Evolutionary conservation across 1,140 invertebrate species (phyloP).

Genomic region (Elymnias hypermnestra): DNA sequence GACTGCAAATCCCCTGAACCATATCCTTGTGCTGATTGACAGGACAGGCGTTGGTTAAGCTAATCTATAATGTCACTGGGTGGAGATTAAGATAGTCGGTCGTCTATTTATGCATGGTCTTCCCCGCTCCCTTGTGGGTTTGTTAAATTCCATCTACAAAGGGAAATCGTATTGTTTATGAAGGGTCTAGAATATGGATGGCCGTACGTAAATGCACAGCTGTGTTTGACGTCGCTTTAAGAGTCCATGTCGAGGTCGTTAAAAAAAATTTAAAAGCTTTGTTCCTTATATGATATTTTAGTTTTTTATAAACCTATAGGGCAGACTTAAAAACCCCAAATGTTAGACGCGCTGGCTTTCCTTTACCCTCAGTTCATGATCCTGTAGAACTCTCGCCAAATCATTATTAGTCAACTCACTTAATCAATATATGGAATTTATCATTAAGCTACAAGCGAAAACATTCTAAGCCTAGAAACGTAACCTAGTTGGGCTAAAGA

Average conservation of each 20-base stretch:
- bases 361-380: too few relatives aligned
- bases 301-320: too few relatives aligned
- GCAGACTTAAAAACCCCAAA: too few relatives aligned
- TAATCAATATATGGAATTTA: too few relatives aligned
- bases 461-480: too few relatives aligned
- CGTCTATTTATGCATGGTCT: slow-evolving; percentile 29
- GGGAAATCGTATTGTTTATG: slow-evolving; percentile 9
- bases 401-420: too few relatives aligned
- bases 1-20: slow-evolving; percentile 19
- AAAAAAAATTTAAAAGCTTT: neutral
- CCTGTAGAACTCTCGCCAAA: too few relatives aligned
- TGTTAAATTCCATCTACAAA: neutral
- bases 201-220: slow-evolving; percentile 20
- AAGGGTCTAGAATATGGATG: slow-evolving; percentile 23
- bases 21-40: slow-evolving; percentile 37
- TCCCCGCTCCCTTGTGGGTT: slow-evolving; percentile 8
- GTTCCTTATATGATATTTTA: too few relatives aligned
- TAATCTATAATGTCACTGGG: slow-evolving; percentile 49
- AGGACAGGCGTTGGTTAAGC: slow-evolving; percentile 33
- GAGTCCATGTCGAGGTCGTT: slow-evolving; percentile 14
- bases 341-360: too few relatives aligned
- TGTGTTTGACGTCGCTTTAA: slow-evolving; percentile 26
- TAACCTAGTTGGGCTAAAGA: too few relatives aligned
- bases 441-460: too few relatives aligned
- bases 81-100: slow-evolving; percentile 34